Evolutionary conservation across 2,888 invertebrate species (phyloP).

Genomic region (Psylliodes chrysocephalus): DNA sequence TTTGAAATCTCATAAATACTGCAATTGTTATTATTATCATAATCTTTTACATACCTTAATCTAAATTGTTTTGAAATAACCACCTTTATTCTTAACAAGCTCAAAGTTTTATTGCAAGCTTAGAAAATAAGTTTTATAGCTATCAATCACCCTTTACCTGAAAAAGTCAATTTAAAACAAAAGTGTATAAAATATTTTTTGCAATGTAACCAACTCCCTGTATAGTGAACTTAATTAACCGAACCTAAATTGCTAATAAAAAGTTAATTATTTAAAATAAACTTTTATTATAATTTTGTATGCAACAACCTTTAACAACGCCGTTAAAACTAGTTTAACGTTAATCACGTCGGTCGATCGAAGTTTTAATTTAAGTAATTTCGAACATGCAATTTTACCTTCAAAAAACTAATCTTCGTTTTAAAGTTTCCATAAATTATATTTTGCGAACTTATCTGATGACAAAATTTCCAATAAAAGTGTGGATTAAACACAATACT

Average conservation of each 20-base stretch:
- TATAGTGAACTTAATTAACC: neutral
- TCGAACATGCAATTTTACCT: slow-evolving; percentile 53
- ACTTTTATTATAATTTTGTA: neutral
- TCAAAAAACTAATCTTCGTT: slow-evolving; percentile 50
- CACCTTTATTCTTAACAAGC: too few species aligned
- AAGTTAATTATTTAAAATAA: neutral
- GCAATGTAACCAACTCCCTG: too few species aligned
- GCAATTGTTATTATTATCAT: too few species aligned
- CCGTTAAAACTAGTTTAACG: slow-evolving; percentile 8
- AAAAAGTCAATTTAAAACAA: too few species aligned
- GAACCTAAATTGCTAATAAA: neutral
- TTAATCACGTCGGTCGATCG: slow-evolving; percentile 50
- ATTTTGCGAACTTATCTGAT: slow-evolving; percentile 43
- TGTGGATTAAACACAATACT: slow-evolving; percentile 48
- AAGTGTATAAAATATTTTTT: too few species aligned
- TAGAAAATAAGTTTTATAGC: too few species aligned
- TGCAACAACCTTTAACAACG: slow-evolving; percentile 5
- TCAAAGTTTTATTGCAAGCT: too few species aligned
- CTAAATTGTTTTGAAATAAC: too few species aligned
- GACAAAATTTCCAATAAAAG: slow-evolving; percentile 47
- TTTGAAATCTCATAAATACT: too few species aligned
- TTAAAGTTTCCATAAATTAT: slow-evolving; percentile 48
- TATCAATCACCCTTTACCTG: too few species aligned
- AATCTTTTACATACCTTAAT: too few species aligned
- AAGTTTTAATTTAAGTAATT: slow-evolving; percentile 51